These are phyloP conservation scores for Troglohyphantes excavatus DNA, from an alignment of 2,888 invertebrate genomes.

Conservation along the genomic window DNA sequence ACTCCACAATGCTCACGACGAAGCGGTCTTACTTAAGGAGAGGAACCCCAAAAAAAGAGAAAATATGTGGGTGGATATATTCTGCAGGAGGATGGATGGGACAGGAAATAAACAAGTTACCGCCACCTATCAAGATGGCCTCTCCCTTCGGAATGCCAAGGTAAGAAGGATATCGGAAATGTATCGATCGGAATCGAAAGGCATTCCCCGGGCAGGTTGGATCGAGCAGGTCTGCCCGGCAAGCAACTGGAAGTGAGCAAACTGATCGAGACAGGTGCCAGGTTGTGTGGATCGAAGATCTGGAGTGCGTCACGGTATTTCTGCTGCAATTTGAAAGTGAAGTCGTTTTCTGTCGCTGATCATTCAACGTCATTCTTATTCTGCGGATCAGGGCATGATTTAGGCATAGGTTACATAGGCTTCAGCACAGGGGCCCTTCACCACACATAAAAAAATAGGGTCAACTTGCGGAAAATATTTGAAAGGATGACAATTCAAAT, in stretches of 20 bases:
- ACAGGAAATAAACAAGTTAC: not conserved
- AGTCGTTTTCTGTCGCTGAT: too few species aligned
- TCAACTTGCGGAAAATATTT: too few species aligned
- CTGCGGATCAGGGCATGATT: too few species aligned
- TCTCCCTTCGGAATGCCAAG: not conserved
- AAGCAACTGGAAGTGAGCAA: not conserved
- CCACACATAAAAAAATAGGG: too few species aligned
- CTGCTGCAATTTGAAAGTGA: not conserved
- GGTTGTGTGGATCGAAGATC: not conserved
- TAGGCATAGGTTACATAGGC: too few species aligned
- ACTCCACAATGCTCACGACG: slow-evolving; percentile 25
- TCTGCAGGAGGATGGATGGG: not conserved
- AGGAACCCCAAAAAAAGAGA: not conserved
- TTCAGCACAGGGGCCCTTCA: too few species aligned
- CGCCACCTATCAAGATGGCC: not conserved
- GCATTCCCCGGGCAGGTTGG: slow-evolving; percentile 14
- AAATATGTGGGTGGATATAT: slow-evolving; percentile 25
- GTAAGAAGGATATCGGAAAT: not conserved
- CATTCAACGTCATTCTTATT: too few species aligned
- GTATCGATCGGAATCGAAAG: slow-evolving; percentile 25
- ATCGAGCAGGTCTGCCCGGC: not conserved
- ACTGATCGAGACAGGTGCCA: slow-evolving; percentile 40
- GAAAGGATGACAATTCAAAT: too few species aligned
- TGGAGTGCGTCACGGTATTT: not conserved
- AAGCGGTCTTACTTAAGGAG: not conserved